Evolutionary conservation across 2,888 invertebrate genomes (phyloP).

Genomic region (Aphodius sticticus): DNA sequence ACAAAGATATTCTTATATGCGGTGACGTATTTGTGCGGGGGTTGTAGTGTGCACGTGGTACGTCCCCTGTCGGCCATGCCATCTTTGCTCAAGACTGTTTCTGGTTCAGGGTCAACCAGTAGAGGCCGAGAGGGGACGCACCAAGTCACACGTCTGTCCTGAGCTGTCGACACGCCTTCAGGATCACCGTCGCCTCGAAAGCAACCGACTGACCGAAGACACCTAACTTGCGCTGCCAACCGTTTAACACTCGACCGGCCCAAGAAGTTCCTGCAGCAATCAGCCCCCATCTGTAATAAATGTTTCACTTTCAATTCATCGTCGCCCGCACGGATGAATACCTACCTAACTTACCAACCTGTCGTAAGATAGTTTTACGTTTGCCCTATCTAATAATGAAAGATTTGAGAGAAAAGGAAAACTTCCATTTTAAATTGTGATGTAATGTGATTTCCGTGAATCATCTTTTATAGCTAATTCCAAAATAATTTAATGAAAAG

Average conservation of each 20-base stretch:
- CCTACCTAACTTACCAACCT: not conserved
- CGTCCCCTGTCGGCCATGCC: slow-evolving; percentile 49
- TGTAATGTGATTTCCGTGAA: slow-evolving; percentile 18
- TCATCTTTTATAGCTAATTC: slow-evolving; percentile 6
- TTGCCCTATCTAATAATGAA: not conserved
- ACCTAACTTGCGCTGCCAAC: slow-evolving; percentile 33
- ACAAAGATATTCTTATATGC: slow-evolving; percentile 36
- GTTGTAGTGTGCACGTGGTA: slow-evolving; percentile 47
- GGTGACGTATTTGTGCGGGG: slow-evolving; percentile 36
- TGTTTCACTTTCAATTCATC: slow-evolving; percentile 12
- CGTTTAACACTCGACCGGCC: slow-evolving; percentile 8
- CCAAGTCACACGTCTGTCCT: slow-evolving; percentile 56
- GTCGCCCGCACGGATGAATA: not conserved
- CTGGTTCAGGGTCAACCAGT: slow-evolving; percentile 52
- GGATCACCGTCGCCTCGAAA: slow-evolving; percentile 31
- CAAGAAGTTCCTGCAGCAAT: slow-evolving; percentile 32
- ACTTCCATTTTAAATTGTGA: slow-evolving; percentile 20
- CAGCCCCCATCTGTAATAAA: slow-evolving; percentile 10
- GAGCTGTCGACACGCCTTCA: slow-evolving; percentile 59
- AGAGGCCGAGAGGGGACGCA: slow-evolving; percentile 44
- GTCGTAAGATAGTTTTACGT: slow-evolving; percentile 13
- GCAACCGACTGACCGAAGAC: slow-evolving; percentile 31
- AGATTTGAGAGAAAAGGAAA: not conserved
- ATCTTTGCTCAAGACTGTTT: slow-evolving; percentile 51
- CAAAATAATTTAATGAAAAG: slow-evolving; percentile 18